These are phyloP conservation scores for Baccha elongata DNA, from an alignment of 2,888 invertebrate genomes.

Conservation along the genomic window DNA sequence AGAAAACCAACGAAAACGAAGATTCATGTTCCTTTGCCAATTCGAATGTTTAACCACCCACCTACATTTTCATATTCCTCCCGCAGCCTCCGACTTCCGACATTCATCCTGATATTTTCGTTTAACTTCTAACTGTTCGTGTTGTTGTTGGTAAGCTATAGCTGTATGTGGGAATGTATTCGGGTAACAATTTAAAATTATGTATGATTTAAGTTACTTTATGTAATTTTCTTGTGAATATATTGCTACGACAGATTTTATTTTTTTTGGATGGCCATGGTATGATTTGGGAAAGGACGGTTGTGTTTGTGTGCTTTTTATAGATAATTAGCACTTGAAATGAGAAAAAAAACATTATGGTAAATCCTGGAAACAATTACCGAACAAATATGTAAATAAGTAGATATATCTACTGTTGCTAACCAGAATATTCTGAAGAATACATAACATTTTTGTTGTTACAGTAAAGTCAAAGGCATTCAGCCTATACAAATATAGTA, in stretches of 20 bases:
- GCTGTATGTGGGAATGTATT: slow-evolving; percentile 42
- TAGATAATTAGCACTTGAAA: slow-evolving; percentile 66
- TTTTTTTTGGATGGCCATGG: background rate
- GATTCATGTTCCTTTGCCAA: slow-evolving; percentile 56
- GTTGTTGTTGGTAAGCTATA: slow-evolving; percentile 6
- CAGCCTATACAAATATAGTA: too few species aligned
- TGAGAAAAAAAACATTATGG: slow-evolving; percentile 21
- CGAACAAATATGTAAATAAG: too few species aligned
- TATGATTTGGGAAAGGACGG: background rate
- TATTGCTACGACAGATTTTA: too few species aligned
- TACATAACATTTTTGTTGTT: too few species aligned
- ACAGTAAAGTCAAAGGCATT: too few species aligned
- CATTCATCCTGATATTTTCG: background rate
- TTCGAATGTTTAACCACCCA: slow-evolving; percentile 47
- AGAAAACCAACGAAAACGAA: slow-evolving; percentile 21
- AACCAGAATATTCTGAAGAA: too few species aligned
- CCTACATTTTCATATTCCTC: background rate
- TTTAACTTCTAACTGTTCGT: slow-evolving; percentile 9
- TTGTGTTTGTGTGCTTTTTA: slow-evolving; percentile 26
- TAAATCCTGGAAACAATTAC: background rate
- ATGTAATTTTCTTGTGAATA: slow-evolving; percentile 60
- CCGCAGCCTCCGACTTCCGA: too few species aligned
- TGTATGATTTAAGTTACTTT: slow-evolving; percentile 71
- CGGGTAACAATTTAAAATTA: slow-evolving; percentile 67
- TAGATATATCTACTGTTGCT: too few species aligned